Percentiles rank a stretch among this genome's conserved stretches.
These are phyloP conservation scores for Alligator sinensis DNA, from an alignment of 2,113 vertebrate genomes.

Conservation along the genomic window DNA sequence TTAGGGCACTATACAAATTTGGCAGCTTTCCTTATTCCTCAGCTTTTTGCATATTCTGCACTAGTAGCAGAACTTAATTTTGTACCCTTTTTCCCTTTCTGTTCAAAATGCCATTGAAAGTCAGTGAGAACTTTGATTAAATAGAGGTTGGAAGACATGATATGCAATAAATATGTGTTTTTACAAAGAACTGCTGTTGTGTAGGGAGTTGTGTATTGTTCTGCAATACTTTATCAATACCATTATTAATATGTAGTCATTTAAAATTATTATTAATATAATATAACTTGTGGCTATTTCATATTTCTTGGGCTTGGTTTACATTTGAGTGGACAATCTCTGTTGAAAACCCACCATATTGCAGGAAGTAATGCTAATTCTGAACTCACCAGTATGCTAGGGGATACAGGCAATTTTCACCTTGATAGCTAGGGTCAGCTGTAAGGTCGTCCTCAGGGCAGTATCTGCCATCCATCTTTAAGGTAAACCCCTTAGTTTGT, in stretches of 20 bases:
- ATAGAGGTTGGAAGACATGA: background rate
- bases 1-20: background rate
- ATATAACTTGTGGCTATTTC: background rate
- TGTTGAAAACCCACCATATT: background rate
- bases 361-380: background rate
- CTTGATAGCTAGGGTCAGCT: too few relatives aligned
- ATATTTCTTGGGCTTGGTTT: background rate
- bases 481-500: too few relatives aligned
- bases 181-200: background rate
- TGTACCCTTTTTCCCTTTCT: background rate
- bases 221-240: background rate
- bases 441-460: too few relatives aligned
- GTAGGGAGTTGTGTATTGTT: background rate
- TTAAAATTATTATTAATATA: background rate
- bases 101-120: background rate
- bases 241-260: background rate
- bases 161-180: background rate
- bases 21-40: slow-evolving; percentile 33
- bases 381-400: background rate
- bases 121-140: background rate
- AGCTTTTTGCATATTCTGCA: slow-evolving; percentile 34
- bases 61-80: background rate
- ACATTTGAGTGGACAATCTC: background rate
- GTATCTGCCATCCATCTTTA: too few relatives aligned
- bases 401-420: too few relatives aligned